Conservation (phyloP, 92 coral and sea anemone species). For the Phenganax stokvisi region DNA sequence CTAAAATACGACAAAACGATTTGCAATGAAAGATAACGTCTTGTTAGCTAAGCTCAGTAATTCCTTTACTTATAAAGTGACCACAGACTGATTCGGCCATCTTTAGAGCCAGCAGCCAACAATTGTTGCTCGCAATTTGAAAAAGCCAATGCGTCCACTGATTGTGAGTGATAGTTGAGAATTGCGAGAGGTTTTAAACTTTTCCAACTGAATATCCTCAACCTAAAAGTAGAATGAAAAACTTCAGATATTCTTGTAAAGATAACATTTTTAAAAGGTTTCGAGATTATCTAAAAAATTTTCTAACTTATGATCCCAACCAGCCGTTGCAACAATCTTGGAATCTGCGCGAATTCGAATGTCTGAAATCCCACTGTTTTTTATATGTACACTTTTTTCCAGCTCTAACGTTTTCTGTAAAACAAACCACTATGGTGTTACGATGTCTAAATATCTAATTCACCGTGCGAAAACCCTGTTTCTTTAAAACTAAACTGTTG, state of each 20-base stretch:
- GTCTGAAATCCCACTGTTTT: slow-evolving; percentile 71
- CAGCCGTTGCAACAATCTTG: slow-evolving; percentile 67
- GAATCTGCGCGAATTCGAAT: slow-evolving; percentile 66
- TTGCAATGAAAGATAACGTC: neutral
- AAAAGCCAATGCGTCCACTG: slow-evolving; percentile 70
- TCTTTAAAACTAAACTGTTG: neutral
- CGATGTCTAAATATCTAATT: neutral
- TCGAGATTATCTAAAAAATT: neutral
- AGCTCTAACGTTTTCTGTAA: slow-evolving; percentile 46
- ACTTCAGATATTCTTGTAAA: neutral
- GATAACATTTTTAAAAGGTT: neutral
- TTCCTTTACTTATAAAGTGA: slow-evolving; percentile 56
- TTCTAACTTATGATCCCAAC: slow-evolving; percentile 70
- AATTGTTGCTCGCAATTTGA: slow-evolving; percentile 58
- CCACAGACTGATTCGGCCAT: slow-evolving; percentile 88
- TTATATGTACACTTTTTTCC: slow-evolving; percentile 55
- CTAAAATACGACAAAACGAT: neutral
- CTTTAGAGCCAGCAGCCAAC: slow-evolving; percentile 90
- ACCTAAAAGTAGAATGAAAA: slow-evolving; percentile 39
- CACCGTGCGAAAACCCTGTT: no score
- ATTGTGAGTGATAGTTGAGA: slow-evolving; percentile 68
- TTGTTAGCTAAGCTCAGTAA: slow-evolving; percentile 3
- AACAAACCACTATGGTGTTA: neutral
- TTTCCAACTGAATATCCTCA: slow-evolving; percentile 84
- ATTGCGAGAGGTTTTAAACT: slow-evolving; percentile 71